Percentiles rank a stretch among this genome's conserved stretches.
phyloP scores from a whole-genome alignment of 1,140 invertebrate species.

The Bradysia coprophila region DNA sequence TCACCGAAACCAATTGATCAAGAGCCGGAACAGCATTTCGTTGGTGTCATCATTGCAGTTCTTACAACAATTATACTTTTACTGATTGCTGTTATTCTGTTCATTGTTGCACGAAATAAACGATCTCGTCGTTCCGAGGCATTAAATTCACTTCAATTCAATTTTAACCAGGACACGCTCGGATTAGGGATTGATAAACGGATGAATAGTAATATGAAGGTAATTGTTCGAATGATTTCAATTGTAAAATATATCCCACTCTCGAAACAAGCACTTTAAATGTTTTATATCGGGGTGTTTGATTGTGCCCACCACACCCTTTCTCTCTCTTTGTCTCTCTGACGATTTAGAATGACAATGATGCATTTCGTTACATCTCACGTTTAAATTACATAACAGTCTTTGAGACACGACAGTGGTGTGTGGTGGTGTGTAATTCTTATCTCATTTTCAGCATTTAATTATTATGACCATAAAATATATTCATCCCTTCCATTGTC shows the following conservation, averaged over 20 bases:
- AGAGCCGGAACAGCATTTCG: conserved; percentile 36
- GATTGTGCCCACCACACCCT: too few relatives aligned
- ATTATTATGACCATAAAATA: too few relatives aligned
- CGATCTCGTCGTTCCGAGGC: conserved; percentile 33
- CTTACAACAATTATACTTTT: conserved; percentile 53
- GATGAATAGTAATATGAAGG: conserved; percentile 28
- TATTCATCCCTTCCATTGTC: too few relatives aligned
- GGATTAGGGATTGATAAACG: conserved; percentile 25
- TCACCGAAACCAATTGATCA: conserved; percentile 24
- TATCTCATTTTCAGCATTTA: too few relatives aligned
- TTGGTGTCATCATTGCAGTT: conserved; percentile 58
- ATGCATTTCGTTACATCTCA: too few relatives aligned
- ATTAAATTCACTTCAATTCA: conserved; percentile 22
- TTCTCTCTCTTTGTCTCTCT: too few relatives aligned
- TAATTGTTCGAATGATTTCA: conserved; percentile 10
- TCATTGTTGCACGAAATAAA: conserved; percentile 49
- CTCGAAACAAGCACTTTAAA: neutral
- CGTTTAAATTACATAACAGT: too few relatives aligned
- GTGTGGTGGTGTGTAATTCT: too few relatives aligned
- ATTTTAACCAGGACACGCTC: conserved; percentile 17
- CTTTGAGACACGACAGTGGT: too few relatives aligned
- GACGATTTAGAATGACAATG: too few relatives aligned
- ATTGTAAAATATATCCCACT: neutral
- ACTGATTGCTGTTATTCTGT: conserved; percentile 43
- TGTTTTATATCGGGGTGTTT: too few relatives aligned